These are phyloP conservation scores for Hippocampus guttulatus DNA, from an alignment of 2,113 vertebrate genomes.

Conservation along the genomic window DNA sequence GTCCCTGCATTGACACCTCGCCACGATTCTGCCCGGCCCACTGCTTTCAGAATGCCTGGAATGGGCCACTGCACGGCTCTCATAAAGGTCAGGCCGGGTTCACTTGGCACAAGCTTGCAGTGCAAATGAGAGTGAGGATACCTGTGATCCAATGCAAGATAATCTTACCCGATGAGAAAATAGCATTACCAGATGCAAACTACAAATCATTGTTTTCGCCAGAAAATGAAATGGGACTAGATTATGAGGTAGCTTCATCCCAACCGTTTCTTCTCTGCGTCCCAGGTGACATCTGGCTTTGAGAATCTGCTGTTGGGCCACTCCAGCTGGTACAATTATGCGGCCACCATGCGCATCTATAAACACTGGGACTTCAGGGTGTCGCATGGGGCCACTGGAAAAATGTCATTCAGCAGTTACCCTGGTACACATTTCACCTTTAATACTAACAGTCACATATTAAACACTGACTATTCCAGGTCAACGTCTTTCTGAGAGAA, in stretches of 20 bases:
- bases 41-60: slow-evolving; percentile 66
- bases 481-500: slow-evolving; percentile 23
- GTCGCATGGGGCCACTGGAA: slow-evolving; percentile 61
- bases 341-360: slow-evolving; percentile 84
- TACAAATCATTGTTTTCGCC: neutral
- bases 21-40: slow-evolving; percentile 40
- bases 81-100: slow-evolving; percentile 81
- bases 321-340: slow-evolving; percentile 88
- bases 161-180: too few relatives aligned
- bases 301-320: slow-evolving; percentile 85
- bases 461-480: neutral
- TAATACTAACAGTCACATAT: neutral
- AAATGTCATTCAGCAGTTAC: slow-evolving; percentile 87
- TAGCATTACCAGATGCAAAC: neutral
- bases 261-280: neutral
- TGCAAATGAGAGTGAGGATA: neutral
- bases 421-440: slow-evolving; percentile 69
- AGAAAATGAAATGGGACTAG: neutral
- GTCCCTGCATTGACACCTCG: slow-evolving; percentile 76
- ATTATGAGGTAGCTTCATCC: neutral
- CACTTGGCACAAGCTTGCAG: slow-evolving; percentile 29
- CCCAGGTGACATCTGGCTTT: slow-evolving; percentile 83
- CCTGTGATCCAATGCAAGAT: neutral
- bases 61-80: slow-evolving; percentile 90
- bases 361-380: slow-evolving; percentile 88